Evolutionary conservation across 2,797 vertebrate genomes (phyloP).

Genomic region (Anguilla obscura): DNA sequence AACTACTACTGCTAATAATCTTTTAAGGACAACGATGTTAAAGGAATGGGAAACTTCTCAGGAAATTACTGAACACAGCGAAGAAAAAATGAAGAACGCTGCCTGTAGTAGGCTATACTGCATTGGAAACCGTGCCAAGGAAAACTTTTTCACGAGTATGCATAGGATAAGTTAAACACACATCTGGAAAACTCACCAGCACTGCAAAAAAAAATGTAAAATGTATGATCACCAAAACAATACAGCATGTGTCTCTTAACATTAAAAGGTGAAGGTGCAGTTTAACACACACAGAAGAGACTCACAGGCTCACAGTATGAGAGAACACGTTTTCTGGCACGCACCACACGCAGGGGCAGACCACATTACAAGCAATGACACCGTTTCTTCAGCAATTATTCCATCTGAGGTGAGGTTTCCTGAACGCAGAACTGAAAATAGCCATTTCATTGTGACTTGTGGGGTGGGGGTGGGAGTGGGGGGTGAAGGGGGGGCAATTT

Average conservation of each 20-base stretch:
- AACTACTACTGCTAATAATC: neutral
- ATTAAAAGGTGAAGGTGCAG: neutral
- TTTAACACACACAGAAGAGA: neutral
- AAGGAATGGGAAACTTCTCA: neutral
- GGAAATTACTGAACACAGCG: too few species aligned
- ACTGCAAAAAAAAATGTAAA: too few species aligned
- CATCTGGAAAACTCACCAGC: too few species aligned
- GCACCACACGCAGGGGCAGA: neutral
- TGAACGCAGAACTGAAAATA: neutral
- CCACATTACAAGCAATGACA: slow-evolving; percentile 20
- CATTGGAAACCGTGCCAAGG: too few species aligned
- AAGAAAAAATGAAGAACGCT: too few species aligned
- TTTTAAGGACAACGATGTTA: too few species aligned
- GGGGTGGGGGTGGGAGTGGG: neutral
- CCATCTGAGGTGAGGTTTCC: neutral
- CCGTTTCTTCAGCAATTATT: neutral
- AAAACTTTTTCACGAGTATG: too few species aligned
- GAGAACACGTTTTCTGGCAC: neutral
- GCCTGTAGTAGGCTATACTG: too few species aligned
- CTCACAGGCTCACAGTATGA: neutral
- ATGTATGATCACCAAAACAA: neutral
- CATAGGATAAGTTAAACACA: too few species aligned
- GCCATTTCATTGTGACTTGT: neutral
- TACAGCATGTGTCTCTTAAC: neutral
- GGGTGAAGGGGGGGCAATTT: neutral